Conservation (phyloP, 2,113 vertebrate genomes). For the Trinectes maculatus region DNA sequence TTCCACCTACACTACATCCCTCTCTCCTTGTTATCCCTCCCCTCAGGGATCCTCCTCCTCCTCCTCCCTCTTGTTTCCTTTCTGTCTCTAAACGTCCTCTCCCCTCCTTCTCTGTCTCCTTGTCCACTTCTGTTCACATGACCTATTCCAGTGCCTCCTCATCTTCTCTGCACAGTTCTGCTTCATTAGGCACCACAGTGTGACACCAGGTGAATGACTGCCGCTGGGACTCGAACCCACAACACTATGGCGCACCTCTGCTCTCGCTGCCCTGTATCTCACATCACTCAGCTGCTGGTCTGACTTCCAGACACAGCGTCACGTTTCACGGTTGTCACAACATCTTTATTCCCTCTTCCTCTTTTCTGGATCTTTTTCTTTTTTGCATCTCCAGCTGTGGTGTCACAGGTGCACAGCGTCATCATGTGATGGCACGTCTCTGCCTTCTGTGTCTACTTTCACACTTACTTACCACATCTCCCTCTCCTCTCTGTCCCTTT, state of each 20-base stretch:
- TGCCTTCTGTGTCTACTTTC: neutral
- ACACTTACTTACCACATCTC: neutral
- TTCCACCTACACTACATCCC: constrained; percentile 11
- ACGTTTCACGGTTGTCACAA: constrained; percentile 26
- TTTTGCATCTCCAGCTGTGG: neutral
- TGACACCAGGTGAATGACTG: constrained; percentile 44
- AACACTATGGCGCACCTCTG: constrained; percentile 54
- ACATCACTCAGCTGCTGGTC: constrained; percentile 28
- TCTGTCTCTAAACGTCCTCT: constrained; percentile 9
- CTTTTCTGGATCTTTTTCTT: neutral
- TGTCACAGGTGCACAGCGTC: neutral
- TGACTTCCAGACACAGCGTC: constrained; percentile 22
- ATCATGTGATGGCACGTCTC: neutral
- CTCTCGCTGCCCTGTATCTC: neutral
- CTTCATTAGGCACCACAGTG: constrained; percentile 55
- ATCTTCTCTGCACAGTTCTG: constrained; percentile 47
- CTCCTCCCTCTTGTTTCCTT: constrained; percentile 6
- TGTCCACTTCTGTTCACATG: constrained; percentile 58
- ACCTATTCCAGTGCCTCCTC: constrained; percentile 56
- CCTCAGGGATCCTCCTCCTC: neutral
- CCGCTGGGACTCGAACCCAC: constrained; percentile 45
- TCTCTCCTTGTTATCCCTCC: constrained; percentile 24
- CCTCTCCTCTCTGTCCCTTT: neutral
- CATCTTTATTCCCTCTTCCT: constrained; percentile 6
- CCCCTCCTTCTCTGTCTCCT: neutral